Base-by-base conservation (phyloP, 2,888 invertebrate genomes). In the Leptopterna dolabrata region DNA sequence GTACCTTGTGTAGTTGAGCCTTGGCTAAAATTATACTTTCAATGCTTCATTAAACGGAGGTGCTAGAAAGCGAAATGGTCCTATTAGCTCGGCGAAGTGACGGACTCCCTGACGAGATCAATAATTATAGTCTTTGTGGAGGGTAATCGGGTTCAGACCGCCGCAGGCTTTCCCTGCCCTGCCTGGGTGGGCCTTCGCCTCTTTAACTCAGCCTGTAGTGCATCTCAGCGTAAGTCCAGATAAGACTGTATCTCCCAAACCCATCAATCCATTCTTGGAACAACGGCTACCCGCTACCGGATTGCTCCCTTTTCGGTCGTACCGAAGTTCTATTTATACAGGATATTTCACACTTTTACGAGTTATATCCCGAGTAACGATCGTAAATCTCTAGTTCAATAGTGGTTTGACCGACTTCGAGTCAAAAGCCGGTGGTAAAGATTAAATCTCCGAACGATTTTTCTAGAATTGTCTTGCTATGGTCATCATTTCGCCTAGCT, bases 241-340 rank as follows among this genome's bases (percentile, higher is more conserved):
- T 73, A 36, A 73, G 73, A 16, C 36, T 19, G 1, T 73, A 73
- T 73, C 73, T 30, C 36, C 16, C 41, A 9, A 13, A 16, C 30
- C 73, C 36, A 73, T 73, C 73, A 73, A 73, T 73, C 73, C 73
- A 16, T 73, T 73, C 73, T 73, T 7, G 19, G 73, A 73, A 73
- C 36, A n/a, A 30, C 36, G 73, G 36, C 30, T 63, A 24, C 63
- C 24, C 19, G 24, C 24, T 9, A 24, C 63, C 63, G 63, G 19
- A 63, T 63, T 24, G 13, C 63, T 63, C 63, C 63, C 63, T 63
- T 63, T 73, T 36, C 16, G 73, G 36, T 19, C 36, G 9, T n/a
- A 71, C 73, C 3, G 30, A 30, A 13, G 36, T 19, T 19, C 73
- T 73, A 73, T 36, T 73, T 73, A 73, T 41, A 73, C 29, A 6